Evolutionary conservation across 2,888 invertebrate genomes (phyloP).

Genomic region (Plebejus anna): DNA sequence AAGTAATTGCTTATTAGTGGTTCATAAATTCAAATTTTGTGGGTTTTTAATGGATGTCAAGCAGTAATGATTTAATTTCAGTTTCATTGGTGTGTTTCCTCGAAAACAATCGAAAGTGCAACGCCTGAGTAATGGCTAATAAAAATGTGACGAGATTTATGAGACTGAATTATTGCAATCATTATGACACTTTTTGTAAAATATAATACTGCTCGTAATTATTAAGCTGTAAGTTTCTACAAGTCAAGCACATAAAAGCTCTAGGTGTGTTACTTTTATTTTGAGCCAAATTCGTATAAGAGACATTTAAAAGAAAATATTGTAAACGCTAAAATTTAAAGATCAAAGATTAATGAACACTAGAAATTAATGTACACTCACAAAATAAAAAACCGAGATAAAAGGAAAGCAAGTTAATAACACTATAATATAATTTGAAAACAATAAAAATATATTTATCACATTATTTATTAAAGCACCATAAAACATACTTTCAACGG

Average conservation of each 20-base stretch:
- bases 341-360: not conserved
- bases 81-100: conserved; percentile 21
- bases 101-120: conserved; percentile 21
- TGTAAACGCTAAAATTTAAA: not conserved
- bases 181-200: not conserved
- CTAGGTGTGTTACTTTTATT: not conserved
- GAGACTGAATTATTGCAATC: not conserved
- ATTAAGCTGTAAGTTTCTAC: not conserved
- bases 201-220: not conserved
- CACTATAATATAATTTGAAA: conserved; percentile 2
- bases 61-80: conserved; percentile 22
- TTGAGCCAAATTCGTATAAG: not conserved
- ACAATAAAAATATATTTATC: conserved; percentile 11
- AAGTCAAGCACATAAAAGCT: not conserved
- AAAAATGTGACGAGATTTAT: conserved; percentile 1
- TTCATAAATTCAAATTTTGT: conserved; percentile 33
- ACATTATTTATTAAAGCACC: conserved; percentile 2
- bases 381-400: not conserved
- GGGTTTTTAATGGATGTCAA: conserved; percentile 44
- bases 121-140: conserved; percentile 15
- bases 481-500: conserved; percentile 16
- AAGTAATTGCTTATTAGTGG: not conserved
- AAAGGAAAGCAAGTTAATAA: not conserved
- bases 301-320: not conserved
- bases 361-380: not conserved